These are phyloP conservation scores for Sisyra terminalis DNA, from an alignment of 2,888 invertebrate genomes.

Conservation along the genomic window DNA sequence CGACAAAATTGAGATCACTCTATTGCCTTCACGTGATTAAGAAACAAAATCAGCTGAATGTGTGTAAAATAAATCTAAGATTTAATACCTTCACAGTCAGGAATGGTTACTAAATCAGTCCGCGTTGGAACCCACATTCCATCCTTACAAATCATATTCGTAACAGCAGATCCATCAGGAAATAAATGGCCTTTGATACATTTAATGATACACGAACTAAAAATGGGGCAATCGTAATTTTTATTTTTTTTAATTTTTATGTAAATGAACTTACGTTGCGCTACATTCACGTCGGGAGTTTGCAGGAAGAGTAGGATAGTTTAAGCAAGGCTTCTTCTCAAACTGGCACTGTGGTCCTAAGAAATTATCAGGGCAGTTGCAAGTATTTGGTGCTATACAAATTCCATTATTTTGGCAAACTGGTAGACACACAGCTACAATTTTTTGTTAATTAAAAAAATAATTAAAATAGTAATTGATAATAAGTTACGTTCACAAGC, in stretches of 20 bases:
- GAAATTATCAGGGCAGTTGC: slow-evolving; percentile 56
- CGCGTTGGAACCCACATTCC: slow-evolving; percentile 54
- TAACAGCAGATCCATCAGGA: slow-evolving; percentile 49
- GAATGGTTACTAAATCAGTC: slow-evolving; percentile 41
- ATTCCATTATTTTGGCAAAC: slow-evolving; percentile 67
- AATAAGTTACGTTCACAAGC: slow-evolving; percentile 43
- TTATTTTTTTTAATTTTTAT: slow-evolving; percentile 3
- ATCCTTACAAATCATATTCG: slow-evolving; percentile 49
- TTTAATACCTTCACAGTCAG: slow-evolving; percentile 52
- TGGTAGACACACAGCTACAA: slow-evolving; percentile 56
- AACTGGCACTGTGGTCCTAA: slow-evolving; percentile 58
- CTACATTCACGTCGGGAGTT: slow-evolving; percentile 47
- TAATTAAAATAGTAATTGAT: slow-evolving; percentile 7
- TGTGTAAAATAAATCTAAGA: not conserved
- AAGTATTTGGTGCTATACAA: slow-evolving; percentile 57
- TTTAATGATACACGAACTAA: slow-evolving; percentile 46
- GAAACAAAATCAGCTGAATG: no score
- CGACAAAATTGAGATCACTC: no score
- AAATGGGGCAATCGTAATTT: slow-evolving; percentile 10
- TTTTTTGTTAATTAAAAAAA: slow-evolving; percentile 9
- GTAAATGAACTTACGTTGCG: slow-evolving; percentile 36
- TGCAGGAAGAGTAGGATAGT: slow-evolving; percentile 43
- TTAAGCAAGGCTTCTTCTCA: slow-evolving; percentile 53
- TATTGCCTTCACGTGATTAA: not conserved
- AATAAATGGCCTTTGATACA: slow-evolving; percentile 52